These are phyloP conservation scores for Hippolais icterina DNA, from an alignment of 2,113 vertebrate species.

Conservation along the genomic window DNA sequence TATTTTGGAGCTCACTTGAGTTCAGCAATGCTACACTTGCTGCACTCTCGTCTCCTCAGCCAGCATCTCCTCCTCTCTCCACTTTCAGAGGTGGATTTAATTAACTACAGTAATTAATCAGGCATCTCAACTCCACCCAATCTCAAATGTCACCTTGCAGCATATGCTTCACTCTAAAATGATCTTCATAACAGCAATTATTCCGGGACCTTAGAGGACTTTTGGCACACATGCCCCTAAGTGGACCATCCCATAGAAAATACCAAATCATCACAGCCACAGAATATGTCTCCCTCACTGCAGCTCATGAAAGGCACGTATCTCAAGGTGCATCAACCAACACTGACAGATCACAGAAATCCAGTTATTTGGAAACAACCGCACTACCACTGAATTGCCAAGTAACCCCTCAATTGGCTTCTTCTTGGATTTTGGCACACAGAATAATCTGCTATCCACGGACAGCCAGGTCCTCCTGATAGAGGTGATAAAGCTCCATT, in stretches of 20 bases:
- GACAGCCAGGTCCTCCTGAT: background rate
- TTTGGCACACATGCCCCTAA: background rate
- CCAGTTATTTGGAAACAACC: background rate
- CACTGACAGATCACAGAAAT: background rate
- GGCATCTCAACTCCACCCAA: constrained; percentile 27
- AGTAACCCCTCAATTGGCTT: background rate
- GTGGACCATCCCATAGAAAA: background rate
- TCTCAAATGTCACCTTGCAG: background rate
- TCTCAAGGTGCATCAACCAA: background rate
- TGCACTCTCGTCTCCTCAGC: background rate
- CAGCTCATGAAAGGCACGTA: background rate
- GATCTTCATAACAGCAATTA: background rate
- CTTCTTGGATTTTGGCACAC: background rate
- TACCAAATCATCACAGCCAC: background rate
- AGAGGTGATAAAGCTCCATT: background rate
- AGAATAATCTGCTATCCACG: background rate
- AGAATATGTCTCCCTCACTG: background rate
- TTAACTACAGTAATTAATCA: constrained; percentile 16
- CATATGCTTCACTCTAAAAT: background rate
- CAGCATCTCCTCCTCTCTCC: background rate
- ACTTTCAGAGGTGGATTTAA: constrained; percentile 13
- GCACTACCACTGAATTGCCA: background rate
- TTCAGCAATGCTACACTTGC: background rate
- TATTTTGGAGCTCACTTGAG: background rate
- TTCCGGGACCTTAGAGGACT: background rate